These are phyloP conservation scores for Spisula subtruncata DNA, from an alignment of 2,888 invertebrate species.

Conservation along the genomic window DNA sequence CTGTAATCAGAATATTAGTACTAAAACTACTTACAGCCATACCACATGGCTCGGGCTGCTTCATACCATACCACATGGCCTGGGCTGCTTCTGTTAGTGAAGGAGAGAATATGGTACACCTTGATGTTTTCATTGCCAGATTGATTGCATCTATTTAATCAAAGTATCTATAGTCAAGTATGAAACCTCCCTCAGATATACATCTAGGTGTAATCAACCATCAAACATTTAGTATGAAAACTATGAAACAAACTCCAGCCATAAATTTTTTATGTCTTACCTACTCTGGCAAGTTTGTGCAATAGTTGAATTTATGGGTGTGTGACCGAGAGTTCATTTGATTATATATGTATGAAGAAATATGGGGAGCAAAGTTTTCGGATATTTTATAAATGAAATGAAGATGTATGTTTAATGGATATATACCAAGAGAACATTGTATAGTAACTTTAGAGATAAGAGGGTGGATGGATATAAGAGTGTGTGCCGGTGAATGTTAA, in stretches of 20 bases:
- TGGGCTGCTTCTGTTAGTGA: background rate
- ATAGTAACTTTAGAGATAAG: background rate
- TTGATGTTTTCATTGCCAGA: background rate
- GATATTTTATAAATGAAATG: constrained; percentile 12
- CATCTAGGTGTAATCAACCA: constrained; percentile 29
- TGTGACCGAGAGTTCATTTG: constrained; percentile 28
- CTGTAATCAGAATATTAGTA: no score
- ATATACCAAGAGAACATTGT: background rate
- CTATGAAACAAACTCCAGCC: constrained; percentile 33
- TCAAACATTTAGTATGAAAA: constrained; percentile 25
- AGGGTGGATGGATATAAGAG: background rate
- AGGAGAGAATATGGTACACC: no score
- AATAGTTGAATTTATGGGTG: constrained; percentile 28
- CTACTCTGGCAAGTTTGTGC: constrained; percentile 23
- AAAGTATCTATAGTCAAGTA: constrained; percentile 35
- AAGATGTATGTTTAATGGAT: background rate
- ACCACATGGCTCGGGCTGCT: background rate
- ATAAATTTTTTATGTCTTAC: constrained; percentile 12
- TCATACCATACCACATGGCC: background rate
- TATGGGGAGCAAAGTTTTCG: background rate
- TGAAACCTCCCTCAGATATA: constrained; percentile 27
- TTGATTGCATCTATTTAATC: constrained; percentile 16
- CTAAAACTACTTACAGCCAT: no score
- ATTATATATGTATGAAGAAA: background rate
- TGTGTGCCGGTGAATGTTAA: constrained; percentile 8